Base-by-base conservation (phyloP, 2,888 invertebrate genomes). In the Cataglyphis altisquamis region DNA sequence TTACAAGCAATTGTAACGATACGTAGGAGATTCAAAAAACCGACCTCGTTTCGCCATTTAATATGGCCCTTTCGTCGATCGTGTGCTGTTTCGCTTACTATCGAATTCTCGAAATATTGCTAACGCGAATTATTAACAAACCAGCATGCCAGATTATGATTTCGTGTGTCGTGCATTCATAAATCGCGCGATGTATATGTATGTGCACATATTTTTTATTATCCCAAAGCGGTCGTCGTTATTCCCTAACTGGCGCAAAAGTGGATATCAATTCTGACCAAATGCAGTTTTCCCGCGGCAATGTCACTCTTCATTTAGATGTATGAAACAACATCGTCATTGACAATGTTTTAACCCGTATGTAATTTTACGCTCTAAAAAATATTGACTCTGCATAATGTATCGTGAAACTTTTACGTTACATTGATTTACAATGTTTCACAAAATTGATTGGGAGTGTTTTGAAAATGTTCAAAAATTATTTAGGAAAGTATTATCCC, bases 1-100 rank as follows among this genome's bases (percentile, higher is more conserved):
- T 88, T 86, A 88, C 84, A 86, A 88, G 83, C 74, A 66, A 18
- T 45, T 83, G 70, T 88, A 88, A 88, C 84, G 83, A 81, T 83
- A 62, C 83, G 25, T 70, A 4, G 57, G 72, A 75, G 72, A 88
- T 88, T 88, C 55, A 77, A 48, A 78, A 88, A 83, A 63, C 67
- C 68, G 3, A 60, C 62, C 66, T 62, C 75, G 39, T 32, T 63
- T 18, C 18, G 21, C 68, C 67, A 21, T 18, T 12, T 80, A 80
- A 80, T 62, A 48, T 18, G 41, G 18, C 21, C 67, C 57, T 36
- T 67, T 36, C 64, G 67, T 29, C 64, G 45, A 74, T 45, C 66
- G 55, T 29, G 36, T 21, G 12, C 60, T 48, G 41, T 82, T 64
- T 32, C 64, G 82, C 55, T 74, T 66, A 75, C 45, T 73, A 64